Evolutionary conservation across 2,888 invertebrate species (phyloP).

Genomic region (Trypoxylon attenuatum): DNA sequence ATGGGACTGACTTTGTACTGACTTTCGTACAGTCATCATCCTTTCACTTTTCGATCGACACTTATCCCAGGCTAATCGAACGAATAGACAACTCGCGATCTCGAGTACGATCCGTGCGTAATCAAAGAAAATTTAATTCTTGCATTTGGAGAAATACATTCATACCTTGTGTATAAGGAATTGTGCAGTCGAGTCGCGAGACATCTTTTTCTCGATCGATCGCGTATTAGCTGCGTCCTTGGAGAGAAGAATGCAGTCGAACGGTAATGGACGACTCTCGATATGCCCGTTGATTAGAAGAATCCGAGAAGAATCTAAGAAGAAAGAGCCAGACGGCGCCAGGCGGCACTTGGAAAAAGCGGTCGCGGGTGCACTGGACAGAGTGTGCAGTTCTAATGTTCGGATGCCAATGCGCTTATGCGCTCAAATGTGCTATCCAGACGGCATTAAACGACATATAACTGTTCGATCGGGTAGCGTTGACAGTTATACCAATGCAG

Average conservation of each 20-base stretch:
- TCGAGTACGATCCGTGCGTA: neutral
- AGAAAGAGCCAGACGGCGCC: constrained; percentile 52
- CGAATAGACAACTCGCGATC: neutral
- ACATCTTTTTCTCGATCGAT: constrained; percentile 32
- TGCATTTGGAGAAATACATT: too few species aligned
- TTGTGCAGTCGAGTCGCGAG: constrained; percentile 16
- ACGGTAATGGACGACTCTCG: constrained; percentile 42
- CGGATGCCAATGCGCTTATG: constrained; percentile 35
- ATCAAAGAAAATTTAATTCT: too few species aligned
- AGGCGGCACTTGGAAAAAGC: constrained; percentile 42
- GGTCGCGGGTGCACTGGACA: too few species aligned
- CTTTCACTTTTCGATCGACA: constrained; percentile 26
- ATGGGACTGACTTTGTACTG: too few species aligned
- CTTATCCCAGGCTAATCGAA: neutral
- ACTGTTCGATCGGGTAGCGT: constrained; percentile 29
- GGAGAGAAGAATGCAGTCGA: constrained; percentile 35
- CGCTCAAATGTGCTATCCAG: constrained; percentile 40
- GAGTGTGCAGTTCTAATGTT: constrained; percentile 49
- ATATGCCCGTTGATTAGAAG: constrained; percentile 55
- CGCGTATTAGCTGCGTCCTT: constrained; percentile 42
- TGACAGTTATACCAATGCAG: constrained; percentile 36
- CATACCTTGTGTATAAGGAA: too few species aligned
- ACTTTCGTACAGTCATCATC: constrained; percentile 9
- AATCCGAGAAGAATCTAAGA: constrained; percentile 54
- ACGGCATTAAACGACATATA: too few species aligned